These are phyloP conservation scores for Danio aesculapii DNA, from an alignment of 2,797 vertebrate species.

Conservation along the genomic window DNA sequence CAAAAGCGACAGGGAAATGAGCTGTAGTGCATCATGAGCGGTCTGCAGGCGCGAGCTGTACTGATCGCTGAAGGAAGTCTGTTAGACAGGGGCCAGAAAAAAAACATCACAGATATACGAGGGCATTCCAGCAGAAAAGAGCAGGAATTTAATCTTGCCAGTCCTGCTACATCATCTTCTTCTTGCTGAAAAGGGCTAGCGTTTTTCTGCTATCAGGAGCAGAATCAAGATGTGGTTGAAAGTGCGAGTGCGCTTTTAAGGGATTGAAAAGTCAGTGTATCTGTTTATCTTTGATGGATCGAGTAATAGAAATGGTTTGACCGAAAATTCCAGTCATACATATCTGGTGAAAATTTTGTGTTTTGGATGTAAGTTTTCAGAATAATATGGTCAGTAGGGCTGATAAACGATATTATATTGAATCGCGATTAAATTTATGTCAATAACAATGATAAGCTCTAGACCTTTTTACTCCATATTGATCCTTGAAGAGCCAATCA, in stretches of 20 bases:
- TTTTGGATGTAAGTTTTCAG: neutral
- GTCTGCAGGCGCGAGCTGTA: conserved; percentile 37
- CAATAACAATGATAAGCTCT: no score
- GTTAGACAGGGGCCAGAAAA: conserved; percentile 44
- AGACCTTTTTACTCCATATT: no score
- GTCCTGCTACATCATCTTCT: conserved; percentile 18
- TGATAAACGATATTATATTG: no score
- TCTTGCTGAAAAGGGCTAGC: neutral
- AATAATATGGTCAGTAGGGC: neutral
- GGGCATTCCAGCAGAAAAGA: conserved; percentile 45
- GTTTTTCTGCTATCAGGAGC: neutral
- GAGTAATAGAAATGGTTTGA: neutral
- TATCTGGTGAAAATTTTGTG: neutral
- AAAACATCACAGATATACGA: conserved; percentile 6
- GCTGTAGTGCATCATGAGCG: conserved; percentile 26
- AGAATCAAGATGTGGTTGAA: neutral
- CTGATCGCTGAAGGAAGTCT: conserved; percentile 25
- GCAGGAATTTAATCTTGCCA: conserved; percentile 29
- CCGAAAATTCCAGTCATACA: neutral
- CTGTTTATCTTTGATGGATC: neutral
- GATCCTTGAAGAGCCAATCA: no score
- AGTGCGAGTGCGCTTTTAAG: neutral
- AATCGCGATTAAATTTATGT: no score
- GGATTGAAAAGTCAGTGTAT: conserved; percentile 9
- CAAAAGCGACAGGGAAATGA: conserved; percentile 44